These are phyloP conservation scores for Scophthalmus maximus DNA, from an alignment of 2,113 vertebrate genomes.

Conservation along the genomic window DNA sequence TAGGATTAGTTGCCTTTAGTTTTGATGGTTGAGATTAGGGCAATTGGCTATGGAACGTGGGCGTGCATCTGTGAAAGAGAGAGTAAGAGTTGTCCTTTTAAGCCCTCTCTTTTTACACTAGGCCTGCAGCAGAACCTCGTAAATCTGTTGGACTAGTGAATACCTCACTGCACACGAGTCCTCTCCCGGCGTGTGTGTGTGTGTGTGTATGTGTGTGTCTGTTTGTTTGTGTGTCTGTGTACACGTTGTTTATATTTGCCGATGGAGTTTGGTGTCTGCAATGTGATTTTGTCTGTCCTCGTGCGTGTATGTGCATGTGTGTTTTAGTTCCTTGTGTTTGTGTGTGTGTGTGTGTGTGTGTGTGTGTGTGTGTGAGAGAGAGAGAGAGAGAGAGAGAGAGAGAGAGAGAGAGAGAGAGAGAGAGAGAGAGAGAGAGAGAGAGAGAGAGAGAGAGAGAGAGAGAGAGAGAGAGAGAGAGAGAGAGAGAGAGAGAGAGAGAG, in stretches of 20 bases:
- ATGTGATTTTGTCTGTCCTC: no score
- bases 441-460: conserved; percentile 43
- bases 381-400: neutral
- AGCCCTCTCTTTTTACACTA: conserved; percentile 41
- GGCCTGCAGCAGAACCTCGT: conserved; percentile 50
- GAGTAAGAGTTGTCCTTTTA: conserved; percentile 36
- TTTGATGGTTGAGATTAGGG: neutral
- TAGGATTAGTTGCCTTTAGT: neutral
- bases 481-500: neutral
- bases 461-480: conserved; percentile 27
- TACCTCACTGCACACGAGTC: conserved; percentile 38
- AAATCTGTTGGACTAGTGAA: conserved; percentile 54
- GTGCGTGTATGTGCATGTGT: conserved; percentile 25
- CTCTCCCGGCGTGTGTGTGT: conserved; percentile 31
- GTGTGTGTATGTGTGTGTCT: conserved; percentile 21
- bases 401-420: conserved; percentile 22
- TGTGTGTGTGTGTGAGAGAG: conserved; percentile 2
- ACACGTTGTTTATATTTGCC: conserved; percentile 48
- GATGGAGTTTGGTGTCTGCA: conserved; percentile 52
- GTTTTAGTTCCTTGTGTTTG: no score
- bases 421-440: conserved; percentile 45
- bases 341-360: neutral
- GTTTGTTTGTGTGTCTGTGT: conserved; percentile 29
- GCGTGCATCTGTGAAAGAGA: neutral
- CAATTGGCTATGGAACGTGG: neutral